Conservation (phyloP, 2,797 vertebrate species). For the Coreius guichenoti region DNA sequence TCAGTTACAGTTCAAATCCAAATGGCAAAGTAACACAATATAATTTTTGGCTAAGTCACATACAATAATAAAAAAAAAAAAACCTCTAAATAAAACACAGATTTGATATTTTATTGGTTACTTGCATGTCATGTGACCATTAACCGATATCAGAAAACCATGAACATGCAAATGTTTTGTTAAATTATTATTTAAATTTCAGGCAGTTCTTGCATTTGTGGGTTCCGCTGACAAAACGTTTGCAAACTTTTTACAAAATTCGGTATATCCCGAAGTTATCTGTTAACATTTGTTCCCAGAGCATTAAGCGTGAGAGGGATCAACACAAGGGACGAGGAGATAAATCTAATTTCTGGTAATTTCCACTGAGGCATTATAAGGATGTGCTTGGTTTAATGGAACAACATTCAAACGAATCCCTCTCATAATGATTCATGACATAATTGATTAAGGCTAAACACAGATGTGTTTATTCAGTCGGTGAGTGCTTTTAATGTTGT, state of each 20-base stretch:
- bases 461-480: constrained; percentile 33
- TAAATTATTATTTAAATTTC: not conserved
- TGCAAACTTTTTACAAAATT: constrained; percentile 35
- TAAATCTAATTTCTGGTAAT: constrained; percentile 61
- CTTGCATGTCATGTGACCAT: not conserved
- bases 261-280: constrained; percentile 21
- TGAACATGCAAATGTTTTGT: not conserved
- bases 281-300: constrained; percentile 13
- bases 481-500: constrained; percentile 43
- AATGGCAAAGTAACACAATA: not conserved
- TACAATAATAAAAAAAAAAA: no score
- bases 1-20: not conserved
- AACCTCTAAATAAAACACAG: not conserved
- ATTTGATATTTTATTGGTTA: not conserved
- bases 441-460: constrained; percentile 56
- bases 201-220: not conserved
- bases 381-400: constrained; percentile 59
- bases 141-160: not conserved
- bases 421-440: constrained; percentile 56
- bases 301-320: constrained; percentile 49
- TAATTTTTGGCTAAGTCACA: not conserved
- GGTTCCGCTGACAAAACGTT: not conserved
- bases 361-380: constrained; percentile 54
- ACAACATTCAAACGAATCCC: constrained; percentile 55
- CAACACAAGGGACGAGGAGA: constrained; percentile 54